These are phyloP conservation scores for Atta colombica DNA, from an alignment of 1,140 invertebrate genomes.

Conservation along the genomic window DNA sequence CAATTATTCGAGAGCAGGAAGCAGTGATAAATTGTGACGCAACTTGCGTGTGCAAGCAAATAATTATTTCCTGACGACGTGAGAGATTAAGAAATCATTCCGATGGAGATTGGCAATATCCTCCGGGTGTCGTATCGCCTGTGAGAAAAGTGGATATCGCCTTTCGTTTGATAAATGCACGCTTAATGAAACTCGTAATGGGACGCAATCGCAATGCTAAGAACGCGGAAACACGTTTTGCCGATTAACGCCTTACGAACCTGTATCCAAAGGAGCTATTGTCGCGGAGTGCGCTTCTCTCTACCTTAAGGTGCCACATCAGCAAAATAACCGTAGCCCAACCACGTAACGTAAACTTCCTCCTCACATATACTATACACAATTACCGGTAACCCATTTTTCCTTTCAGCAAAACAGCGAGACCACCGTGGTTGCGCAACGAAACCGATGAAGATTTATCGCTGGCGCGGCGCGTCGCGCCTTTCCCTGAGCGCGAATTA, in stretches of 20 bases:
- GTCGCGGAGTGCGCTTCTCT: slow-evolving; percentile 21
- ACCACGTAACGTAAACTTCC: not conserved
- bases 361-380: slow-evolving; percentile 33
- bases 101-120: slow-evolving; percentile 29
- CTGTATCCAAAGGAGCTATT: not conserved
- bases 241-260: slow-evolving; percentile 29
- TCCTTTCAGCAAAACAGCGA: not conserved
- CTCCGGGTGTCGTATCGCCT: slow-evolving; percentile 5
- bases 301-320: slow-evolving; percentile 5
- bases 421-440: slow-evolving; percentile 43
- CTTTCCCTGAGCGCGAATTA: slow-evolving; percentile 28
- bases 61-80: slow-evolving; percentile 50
- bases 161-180: slow-evolving; percentile 20
- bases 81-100: slow-evolving; percentile 50
- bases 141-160: slow-evolving; percentile 29
- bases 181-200: not conserved
- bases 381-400: slow-evolving; percentile 56
- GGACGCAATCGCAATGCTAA: slow-evolving; percentile 10
- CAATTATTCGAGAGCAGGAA: slow-evolving; percentile 36
- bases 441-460: slow-evolving; percentile 52
- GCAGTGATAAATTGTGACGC: slow-evolving; percentile 23
- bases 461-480: not conserved
- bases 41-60: slow-evolving; percentile 6
- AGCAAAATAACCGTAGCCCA: slow-evolving; percentile 1
- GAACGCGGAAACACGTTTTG: slow-evolving; percentile 62